Base-by-base conservation (phyloP, 2,888 invertebrate genomes). In the Maniola hyperantus region DNA sequence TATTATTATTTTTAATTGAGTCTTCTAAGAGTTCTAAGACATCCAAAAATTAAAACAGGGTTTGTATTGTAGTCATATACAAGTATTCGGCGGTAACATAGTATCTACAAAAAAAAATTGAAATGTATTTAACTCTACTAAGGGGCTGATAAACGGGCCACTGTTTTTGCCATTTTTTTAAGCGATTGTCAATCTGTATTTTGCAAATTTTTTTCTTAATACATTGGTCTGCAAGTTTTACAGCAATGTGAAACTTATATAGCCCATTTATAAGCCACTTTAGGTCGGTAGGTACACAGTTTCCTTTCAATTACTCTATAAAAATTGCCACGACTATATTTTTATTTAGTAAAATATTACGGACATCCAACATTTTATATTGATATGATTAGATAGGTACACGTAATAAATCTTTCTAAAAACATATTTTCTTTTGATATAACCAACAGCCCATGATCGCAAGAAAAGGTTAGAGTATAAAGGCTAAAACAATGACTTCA, bases 341-440 rank as follows among this genome's bases (percentile, higher is more conserved):
- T 74, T 76, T 57, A 20, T 57, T 42, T 73, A 76, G 72, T 66
- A 66, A 75, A 70, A 75, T 66, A 71, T 63, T 69, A 75, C 72
- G 72, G 72, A 73, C 72, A 75, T 75, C 71, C 71, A 75, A 72
- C 58, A 73, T 69, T 74, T 75, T 75, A 75, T 74, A 71, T 78
- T 84, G 88, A 88, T 89, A 89, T 88, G 88, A 83, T 69, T 65
- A 71, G 57, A 78, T 75, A 81, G 77, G 77, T 77, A 83, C 78
- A 82, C 83, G 81, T 86, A 85, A 83, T 86, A 85, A 83, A 87
- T 74, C 79, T 78, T 75, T 87, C 85, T 83, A 85, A 87, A 54
- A 86, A 86, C 79, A 72, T 70, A 64, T 68, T 68, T 71, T 64
- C 67, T 67, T 70, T 65, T 72, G 73, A 73, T 71, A 72, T 70